A percentile compares a stretch with the other conserved stretches of the same genome.
Evolutionary conservation across 2,113 vertebrate species (phyloP).

Genomic region (Perccottus glenii): DNA sequence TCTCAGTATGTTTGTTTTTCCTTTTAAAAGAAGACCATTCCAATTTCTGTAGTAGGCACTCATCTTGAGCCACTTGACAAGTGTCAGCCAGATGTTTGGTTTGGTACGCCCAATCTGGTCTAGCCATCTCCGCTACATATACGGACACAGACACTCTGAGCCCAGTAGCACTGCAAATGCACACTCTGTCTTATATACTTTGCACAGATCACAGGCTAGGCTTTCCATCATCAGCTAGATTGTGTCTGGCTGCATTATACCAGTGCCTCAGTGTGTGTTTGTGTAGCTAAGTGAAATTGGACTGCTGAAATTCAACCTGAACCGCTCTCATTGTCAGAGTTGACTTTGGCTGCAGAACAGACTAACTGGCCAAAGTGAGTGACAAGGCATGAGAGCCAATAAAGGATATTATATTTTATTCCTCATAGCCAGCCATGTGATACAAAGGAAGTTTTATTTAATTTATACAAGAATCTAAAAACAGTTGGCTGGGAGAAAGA

Average conservation of each 20-base stretch:
- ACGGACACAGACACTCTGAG: constrained; percentile 34
- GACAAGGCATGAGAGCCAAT: constrained; percentile 51
- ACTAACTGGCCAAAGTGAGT: constrained; percentile 40
- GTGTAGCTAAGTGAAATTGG: constrained; percentile 55
- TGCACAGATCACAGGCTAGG: constrained; percentile 7
- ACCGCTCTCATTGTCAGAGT: constrained; percentile 43
- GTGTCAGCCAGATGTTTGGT: constrained; percentile 67
- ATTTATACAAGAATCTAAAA: constrained; percentile 40
- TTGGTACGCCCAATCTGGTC: constrained; percentile 80
- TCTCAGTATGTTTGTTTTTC: neutral
- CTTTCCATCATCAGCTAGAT: constrained; percentile 28
- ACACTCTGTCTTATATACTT: constrained; percentile 9
- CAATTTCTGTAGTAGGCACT: constrained; percentile 10
- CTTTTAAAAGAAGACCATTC: neutral
- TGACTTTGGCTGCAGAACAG: constrained; percentile 60
- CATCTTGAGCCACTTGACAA: constrained; percentile 34
- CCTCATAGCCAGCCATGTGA: constrained; percentile 16
- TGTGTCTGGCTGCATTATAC: constrained; percentile 8
- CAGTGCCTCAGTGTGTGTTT: constrained; percentile 39
- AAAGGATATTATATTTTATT: constrained; percentile 45
- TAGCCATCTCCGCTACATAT: constrained; percentile 79
- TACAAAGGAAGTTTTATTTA: constrained; percentile 62
- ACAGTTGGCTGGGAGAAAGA: constrained; percentile 33
- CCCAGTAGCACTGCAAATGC: constrained; percentile 40
- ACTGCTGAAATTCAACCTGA: constrained; percentile 58